Evolutionary conservation across 2,113 vertebrate genomes (phyloP).

Genomic region (Monarcha castaneiventris): DNA sequence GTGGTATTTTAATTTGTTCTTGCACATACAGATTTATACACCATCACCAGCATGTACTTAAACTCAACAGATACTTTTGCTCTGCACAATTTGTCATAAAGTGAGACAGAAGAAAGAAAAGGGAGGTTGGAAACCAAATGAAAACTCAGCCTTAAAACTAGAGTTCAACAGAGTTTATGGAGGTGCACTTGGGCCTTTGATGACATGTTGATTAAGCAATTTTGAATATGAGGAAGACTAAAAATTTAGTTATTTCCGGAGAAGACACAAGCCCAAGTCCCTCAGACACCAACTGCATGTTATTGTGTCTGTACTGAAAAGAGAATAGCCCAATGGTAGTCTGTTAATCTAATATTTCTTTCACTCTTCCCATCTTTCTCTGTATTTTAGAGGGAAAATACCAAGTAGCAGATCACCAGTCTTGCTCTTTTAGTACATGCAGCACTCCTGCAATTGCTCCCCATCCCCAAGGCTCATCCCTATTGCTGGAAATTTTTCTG

Average conservation of each 20-base stretch:
- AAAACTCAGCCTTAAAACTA: neutral
- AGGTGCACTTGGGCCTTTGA: neutral
- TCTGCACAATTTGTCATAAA: neutral
- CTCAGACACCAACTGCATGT: too few species aligned
- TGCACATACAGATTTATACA: neutral
- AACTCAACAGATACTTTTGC: neutral
- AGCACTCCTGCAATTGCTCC: neutral
- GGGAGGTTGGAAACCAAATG: neutral
- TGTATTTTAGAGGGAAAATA: neutral
- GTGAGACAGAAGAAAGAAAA: neutral
- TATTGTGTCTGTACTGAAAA: neutral
- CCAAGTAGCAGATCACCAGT: rapidly evolving
- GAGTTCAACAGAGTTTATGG: neutral
- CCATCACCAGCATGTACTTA: rapidly evolving
- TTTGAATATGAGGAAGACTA: neutral
- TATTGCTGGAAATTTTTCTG: neutral
- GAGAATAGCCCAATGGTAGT: neutral
- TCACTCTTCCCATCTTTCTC: neutral
- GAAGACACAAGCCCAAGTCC: neutral
- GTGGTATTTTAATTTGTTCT: neutral
- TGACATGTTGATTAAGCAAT: neutral
- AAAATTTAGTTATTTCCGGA: neutral
- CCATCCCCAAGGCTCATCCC: rapidly evolving
- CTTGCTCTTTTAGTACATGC: neutral
- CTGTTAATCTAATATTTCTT: neutral